Evolutionary conservation across 2,888 invertebrate species (phyloP).

Genomic region (Lithophane semibrunnea): DNA sequence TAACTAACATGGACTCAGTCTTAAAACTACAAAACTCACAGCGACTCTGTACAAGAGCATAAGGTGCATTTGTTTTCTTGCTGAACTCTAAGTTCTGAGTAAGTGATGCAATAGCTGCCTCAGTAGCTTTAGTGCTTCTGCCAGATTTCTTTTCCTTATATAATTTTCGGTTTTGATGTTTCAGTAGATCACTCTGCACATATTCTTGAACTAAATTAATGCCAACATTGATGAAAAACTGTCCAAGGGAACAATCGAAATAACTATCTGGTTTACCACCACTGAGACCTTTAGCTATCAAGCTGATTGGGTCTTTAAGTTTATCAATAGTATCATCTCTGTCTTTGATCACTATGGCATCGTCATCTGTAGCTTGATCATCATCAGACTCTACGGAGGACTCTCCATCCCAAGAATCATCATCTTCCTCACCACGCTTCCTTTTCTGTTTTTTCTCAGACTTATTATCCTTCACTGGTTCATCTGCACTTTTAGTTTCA

Average conservation of each 20-base stretch:
- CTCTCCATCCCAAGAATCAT: constrained; percentile 91
- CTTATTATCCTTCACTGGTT: constrained; percentile 76
- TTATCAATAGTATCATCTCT: constrained; percentile 89
- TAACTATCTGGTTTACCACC: constrained; percentile 92
- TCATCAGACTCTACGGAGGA: constrained; percentile 89
- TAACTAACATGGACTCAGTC: constrained; percentile 96
- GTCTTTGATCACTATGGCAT: constrained; percentile 90
- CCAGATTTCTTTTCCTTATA: constrained; percentile 92
- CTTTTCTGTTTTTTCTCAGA: constrained; percentile 79
- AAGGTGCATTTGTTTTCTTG: constrained; percentile 96
- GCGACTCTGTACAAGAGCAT: constrained; percentile 94
- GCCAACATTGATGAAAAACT: constrained; percentile 98
- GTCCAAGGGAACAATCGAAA: constrained; percentile 97
- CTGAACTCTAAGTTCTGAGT: constrained; percentile 96
- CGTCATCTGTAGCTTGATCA: constrained; percentile 85
- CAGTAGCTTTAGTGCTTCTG: constrained; percentile 93
- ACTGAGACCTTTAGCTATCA: constrained; percentile 83
- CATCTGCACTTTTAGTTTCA: constrained; percentile 74
- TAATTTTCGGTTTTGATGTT: constrained; percentile 96
- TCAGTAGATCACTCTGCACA: constrained; percentile 97
- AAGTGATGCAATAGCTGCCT: constrained; percentile 95
- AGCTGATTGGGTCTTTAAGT: constrained; percentile 85
- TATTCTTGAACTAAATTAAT: constrained; percentile 97
- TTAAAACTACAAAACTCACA: constrained; percentile 98
- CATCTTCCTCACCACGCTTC: constrained; percentile 88